Conservation (phyloP, 2,888 invertebrate species). For the Coleophora deauratella region DNA sequence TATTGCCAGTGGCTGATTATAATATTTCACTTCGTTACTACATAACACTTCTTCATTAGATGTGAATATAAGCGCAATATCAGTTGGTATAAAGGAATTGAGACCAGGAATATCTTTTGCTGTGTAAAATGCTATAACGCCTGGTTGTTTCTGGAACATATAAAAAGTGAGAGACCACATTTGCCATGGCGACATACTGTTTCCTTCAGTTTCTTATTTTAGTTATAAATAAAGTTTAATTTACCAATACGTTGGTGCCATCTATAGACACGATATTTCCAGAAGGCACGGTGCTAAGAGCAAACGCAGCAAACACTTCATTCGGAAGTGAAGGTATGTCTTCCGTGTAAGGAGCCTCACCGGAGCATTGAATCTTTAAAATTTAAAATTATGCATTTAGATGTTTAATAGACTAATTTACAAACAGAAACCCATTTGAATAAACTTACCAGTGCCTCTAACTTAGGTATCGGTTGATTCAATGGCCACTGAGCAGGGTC, state of each 20-base stretch:
- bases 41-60: slow-evolving; percentile 56
- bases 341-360: slow-evolving; percentile 79
- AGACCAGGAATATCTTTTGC: slow-evolving; percentile 79
- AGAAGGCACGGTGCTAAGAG: slow-evolving; percentile 56
- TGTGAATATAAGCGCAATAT: too few relatives aligned
- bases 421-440: too few relatives aligned
- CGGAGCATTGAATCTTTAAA: slow-evolving; percentile 74
- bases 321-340: slow-evolving; percentile 72
- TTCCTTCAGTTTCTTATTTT: background rate
- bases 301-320: slow-evolving; percentile 79
- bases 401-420: too few relatives aligned
- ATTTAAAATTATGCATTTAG: background rate
- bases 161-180: background rate
- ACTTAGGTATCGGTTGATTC: slow-evolving; percentile 77
- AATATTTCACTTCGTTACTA: slow-evolving; percentile 32
- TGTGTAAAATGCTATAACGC: slow-evolving; percentile 76
- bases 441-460: slow-evolving; percentile 62
- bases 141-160: slow-evolving; percentile 68
- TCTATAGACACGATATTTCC: slow-evolving; percentile 75
- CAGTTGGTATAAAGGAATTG: slow-evolving; percentile 68
- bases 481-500: slow-evolving; percentile 77
- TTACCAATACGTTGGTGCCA: slow-evolving; percentile 76
- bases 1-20: slow-evolving; percentile 39
- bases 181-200: background rate
- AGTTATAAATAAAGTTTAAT: slow-evolving; percentile 1